These are phyloP conservation scores for Abrostola triplasia DNA, from an alignment of 2,888 invertebrate species.

Conservation along the genomic window DNA sequence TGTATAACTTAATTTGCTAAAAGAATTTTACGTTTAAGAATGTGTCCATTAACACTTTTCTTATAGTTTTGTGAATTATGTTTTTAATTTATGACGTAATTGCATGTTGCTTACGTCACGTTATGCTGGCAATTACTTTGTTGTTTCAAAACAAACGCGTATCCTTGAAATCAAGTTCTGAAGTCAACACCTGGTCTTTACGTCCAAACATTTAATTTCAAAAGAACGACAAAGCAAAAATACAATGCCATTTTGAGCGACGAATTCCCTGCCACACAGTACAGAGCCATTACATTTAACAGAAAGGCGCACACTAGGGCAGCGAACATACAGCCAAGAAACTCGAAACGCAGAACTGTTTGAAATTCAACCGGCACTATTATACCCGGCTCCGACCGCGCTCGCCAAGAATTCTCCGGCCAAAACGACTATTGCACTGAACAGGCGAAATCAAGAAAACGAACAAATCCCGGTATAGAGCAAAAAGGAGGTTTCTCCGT, in stretches of 20 bases:
- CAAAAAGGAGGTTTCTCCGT: conserved; percentile 55
- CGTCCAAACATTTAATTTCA: background rate
- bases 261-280: background rate
- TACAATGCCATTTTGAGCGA: conserved; percentile 3
- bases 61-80: no score
- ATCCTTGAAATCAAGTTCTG: background rate
- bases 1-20: no score
- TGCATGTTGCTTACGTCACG: no score
- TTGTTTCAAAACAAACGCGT: no score
- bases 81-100: no score
- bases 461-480: conserved; percentile 56
- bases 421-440: conserved; percentile 50
- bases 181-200: no score
- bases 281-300: conserved; percentile 3
- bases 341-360: conserved; percentile 37
- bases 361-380: conserved; percentile 53
- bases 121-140: no score
- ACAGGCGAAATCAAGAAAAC: conserved; percentile 53
- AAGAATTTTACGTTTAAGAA: no score
- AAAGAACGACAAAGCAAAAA: conserved; percentile 1
- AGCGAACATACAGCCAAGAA: conserved; percentile 30
- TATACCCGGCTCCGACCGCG: conserved; percentile 44
- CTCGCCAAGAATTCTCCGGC: conserved; percentile 44
- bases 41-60: no score
- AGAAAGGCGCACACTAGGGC: background rate